Conservation (phyloP, 2,888 invertebrate species). For the Epirrhoe alternata region DNA sequence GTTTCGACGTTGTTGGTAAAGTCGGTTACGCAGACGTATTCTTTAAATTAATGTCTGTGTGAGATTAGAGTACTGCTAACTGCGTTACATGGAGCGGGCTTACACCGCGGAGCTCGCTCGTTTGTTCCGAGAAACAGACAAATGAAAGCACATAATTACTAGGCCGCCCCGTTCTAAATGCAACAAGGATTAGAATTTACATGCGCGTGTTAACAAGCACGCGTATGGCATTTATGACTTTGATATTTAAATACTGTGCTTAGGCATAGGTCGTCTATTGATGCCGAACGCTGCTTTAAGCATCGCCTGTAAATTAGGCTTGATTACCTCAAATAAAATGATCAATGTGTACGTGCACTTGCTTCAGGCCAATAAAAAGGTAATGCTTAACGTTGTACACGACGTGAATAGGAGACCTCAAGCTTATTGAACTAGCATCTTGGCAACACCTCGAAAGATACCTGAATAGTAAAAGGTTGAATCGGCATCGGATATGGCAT, state of each 20-base stretch:
- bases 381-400: conserved; percentile 1
- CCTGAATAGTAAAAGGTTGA: conserved; percentile 44
- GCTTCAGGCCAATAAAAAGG: neutral
- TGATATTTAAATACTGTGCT: conserved; percentile 71
- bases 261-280: conserved; percentile 6
- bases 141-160: conserved; percentile 85
- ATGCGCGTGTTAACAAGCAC: conserved; percentile 79
- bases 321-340: neutral
- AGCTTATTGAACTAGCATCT: conserved; percentile 33
- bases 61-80: conserved; percentile 84
- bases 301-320: neutral
- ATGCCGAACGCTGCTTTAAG: conserved; percentile 9
- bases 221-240: conserved; percentile 82
- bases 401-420: conserved; percentile 12
- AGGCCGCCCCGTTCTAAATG: conserved; percentile 82
- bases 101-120: conserved; percentile 74
- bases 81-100: conserved; percentile 82
- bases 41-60: conserved; percentile 83
- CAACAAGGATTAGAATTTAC: conserved; percentile 84
- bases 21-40: conserved; percentile 82
- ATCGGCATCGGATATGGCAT: conserved; percentile 40
- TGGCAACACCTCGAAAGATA: conserved; percentile 40
- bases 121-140: conserved; percentile 82
- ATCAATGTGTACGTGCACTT: neutral
- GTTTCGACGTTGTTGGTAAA: conserved; percentile 79